Evolutionary conservation across 2,797 vertebrate species (phyloP).

Genomic region (Erithacus rubecula): DNA sequence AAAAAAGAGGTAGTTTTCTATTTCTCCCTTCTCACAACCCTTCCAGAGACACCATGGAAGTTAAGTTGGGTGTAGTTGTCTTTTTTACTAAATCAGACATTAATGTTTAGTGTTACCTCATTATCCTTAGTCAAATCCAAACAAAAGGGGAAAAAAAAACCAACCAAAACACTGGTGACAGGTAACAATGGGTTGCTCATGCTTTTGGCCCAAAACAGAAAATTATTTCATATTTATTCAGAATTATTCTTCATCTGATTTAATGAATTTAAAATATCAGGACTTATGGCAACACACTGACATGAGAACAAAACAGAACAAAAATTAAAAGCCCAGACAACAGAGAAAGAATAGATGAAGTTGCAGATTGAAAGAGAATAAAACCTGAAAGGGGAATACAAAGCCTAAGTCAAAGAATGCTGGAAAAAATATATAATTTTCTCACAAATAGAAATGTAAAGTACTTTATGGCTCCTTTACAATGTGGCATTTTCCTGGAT

Average conservation of each 20-base stretch:
- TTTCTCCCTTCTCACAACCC: background rate
- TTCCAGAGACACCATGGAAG: background rate
- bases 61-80: background rate
- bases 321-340: background rate
- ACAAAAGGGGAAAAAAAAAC: background rate
- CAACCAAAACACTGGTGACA: background rate
- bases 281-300: background rate
- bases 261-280: background rate
- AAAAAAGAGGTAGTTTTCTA: background rate
- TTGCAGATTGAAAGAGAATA: background rate
- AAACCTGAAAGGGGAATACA: background rate
- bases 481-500: background rate
- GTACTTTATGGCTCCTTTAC: background rate
- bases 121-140: background rate
- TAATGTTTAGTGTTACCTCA: background rate
- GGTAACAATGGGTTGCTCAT: background rate
- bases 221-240: background rate
- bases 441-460: background rate
- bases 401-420: background rate
- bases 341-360: background rate
- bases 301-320: background rate
- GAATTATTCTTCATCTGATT: background rate
- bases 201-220: background rate
- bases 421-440: fast-evolving
- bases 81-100: background rate